These are phyloP conservation scores for Nerophis ophidion DNA, from an alignment of 2,113 vertebrate genomes.

Conservation along the genomic window DNA sequence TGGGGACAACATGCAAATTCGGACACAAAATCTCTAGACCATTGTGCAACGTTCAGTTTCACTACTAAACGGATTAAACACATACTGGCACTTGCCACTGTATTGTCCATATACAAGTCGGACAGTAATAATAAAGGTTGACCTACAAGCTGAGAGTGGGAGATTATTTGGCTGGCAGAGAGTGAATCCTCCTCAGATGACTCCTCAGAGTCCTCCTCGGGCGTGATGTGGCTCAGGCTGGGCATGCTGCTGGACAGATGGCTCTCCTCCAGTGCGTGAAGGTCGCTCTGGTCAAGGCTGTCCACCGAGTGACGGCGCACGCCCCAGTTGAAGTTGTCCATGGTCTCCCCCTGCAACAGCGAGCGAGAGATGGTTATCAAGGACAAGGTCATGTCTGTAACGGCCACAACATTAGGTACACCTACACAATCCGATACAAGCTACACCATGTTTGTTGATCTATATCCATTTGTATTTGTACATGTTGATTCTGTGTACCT, in stretches of 20 bases:
- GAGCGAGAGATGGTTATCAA: constrained; percentile 11
- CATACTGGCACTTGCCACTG: no score
- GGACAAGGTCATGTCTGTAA: background rate
- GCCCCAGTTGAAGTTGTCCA: constrained; percentile 98
- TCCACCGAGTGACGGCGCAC: constrained; percentile 90
- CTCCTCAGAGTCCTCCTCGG: constrained; percentile 86
- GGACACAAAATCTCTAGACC: no score
- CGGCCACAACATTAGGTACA: background rate
- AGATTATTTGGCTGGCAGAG: constrained; percentile 83
- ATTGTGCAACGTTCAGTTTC: no score
- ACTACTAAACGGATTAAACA: no score
- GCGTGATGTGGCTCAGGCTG: constrained; percentile 80
- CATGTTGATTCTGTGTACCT: no score
- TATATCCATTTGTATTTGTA: no score
- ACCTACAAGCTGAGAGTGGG: constrained; percentile 83
- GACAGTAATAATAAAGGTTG: constrained; percentile 12
- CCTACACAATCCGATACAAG: constrained; percentile 1
- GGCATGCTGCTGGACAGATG: constrained; percentile 83
- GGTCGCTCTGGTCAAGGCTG: constrained; percentile 86
- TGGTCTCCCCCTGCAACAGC: constrained; percentile 85
- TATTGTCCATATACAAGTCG: background rate
- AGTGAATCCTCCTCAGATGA: constrained; percentile 93
- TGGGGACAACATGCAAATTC: no score
- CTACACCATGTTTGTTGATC: no score
- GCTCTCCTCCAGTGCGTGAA: constrained; percentile 83